These are phyloP conservation scores for Aurelia sp. DNA, from an alignment of 30 jellyfish, hydroid and myxozoan genomes.

Conservation along the genomic window DNA sequence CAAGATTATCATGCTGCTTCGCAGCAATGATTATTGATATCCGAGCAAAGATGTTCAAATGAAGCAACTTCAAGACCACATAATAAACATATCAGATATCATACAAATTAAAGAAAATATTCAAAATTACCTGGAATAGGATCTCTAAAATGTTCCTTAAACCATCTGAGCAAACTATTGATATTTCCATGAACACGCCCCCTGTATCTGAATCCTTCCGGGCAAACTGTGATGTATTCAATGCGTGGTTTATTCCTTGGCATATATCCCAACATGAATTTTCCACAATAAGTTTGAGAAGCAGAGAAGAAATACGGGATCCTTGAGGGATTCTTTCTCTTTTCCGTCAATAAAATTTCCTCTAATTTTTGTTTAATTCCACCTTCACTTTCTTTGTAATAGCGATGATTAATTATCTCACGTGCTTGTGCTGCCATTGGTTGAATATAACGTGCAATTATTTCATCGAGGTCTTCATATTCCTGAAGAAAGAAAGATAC, in stretches of 20 bases:
- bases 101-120: too few relatives aligned
- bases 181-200: slow-evolving; percentile 94
- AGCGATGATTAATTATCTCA: slow-evolving; percentile 88
- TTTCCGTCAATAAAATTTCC: slow-evolving; percentile 84
- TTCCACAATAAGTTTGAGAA: slow-evolving; percentile 91
- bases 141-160: slow-evolving; percentile 98
- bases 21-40: too few relatives aligned
- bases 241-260: slow-evolving; percentile 95
- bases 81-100: too few relatives aligned
- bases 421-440: slow-evolving; percentile 96
- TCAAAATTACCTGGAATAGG: slow-evolving; percentile 91
- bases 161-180: slow-evolving; percentile 92
- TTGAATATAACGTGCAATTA: slow-evolving; percentile 95
- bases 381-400: slow-evolving; percentile 95
- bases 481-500: slow-evolving; percentile 66
- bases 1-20: too few relatives aligned
- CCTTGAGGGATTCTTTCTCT: slow-evolving; percentile 97
- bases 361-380: slow-evolving; percentile 89
- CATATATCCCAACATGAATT: slow-evolving; percentile 98
- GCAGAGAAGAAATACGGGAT: slow-evolving; percentile 98
- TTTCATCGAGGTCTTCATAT: slow-evolving; percentile 98
- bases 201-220: slow-evolving; percentile 96
- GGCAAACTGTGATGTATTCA: slow-evolving; percentile 92
- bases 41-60: too few relatives aligned
- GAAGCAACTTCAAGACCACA: too few relatives aligned